Percentiles rank a stretch among this genome's conserved stretches.
Evolutionary conservation across 2,797 vertebrate species (phyloP).

Genomic region (Platalea minor): DNA sequence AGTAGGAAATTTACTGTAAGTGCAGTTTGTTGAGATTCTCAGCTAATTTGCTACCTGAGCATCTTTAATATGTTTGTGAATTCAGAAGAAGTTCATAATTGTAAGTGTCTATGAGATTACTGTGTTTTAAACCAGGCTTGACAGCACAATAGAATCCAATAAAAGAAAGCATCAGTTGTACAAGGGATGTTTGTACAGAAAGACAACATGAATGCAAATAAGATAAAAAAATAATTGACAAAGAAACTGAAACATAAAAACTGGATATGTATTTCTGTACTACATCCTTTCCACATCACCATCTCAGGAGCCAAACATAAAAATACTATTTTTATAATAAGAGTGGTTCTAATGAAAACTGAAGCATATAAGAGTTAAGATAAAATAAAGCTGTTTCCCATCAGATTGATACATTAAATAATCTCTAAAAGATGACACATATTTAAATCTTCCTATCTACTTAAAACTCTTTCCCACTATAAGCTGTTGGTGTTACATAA

Average conservation of each 20-base stretch:
- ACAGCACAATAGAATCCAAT: constrained; percentile 70
- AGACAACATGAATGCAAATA: constrained; percentile 47
- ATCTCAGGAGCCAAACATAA: neutral
- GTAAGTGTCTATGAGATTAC: constrained; percentile 67
- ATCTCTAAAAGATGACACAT: neutral
- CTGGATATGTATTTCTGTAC: neutral
- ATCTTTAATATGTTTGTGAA: constrained; percentile 68
- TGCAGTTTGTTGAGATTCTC: constrained; percentile 62
- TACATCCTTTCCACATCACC: neutral
- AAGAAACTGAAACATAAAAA: neutral
- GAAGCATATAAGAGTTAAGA: neutral
- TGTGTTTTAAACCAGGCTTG: constrained; percentile 68
- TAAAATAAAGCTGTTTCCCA: neutral
- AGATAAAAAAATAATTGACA: neutral
- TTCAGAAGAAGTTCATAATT: constrained; percentile 66
- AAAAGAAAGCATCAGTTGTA: constrained; percentile 47
- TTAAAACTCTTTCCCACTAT: neutral
- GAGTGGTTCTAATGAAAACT: neutral
- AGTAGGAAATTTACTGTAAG: constrained; percentile 70
- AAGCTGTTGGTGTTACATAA: neutral
- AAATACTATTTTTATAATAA: neutral
- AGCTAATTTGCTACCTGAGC: constrained; percentile 67
- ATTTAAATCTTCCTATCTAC: neutral
- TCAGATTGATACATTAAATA: neutral
- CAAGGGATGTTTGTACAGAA: neutral